Evolutionary conservation across 2,888 invertebrate genomes (phyloP).

Genomic region (Dromius quadrimaculatus): DNA sequence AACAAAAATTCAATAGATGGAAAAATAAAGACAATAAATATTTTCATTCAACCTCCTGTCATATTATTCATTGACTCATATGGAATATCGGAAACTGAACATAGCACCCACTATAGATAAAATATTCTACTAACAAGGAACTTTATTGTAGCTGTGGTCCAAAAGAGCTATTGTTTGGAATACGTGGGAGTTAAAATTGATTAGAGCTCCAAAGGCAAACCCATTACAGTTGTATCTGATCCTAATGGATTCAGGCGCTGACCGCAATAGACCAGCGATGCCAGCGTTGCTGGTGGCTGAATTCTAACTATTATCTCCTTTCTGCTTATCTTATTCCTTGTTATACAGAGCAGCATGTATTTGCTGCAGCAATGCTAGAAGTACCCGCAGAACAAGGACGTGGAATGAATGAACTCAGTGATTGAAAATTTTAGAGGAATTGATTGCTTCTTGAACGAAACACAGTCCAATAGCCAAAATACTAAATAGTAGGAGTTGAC

Average conservation of each 20-base stretch:
- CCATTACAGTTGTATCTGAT: slow-evolving; percentile 33
- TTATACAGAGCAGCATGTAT: neutral
- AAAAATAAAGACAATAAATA: too few species aligned
- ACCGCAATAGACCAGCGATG: slow-evolving; percentile 28
- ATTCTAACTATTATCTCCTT: slow-evolving; percentile 30
- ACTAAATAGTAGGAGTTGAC: too few species aligned
- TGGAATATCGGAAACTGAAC: neutral
- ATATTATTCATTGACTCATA: too few species aligned
- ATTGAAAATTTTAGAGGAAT: neutral
- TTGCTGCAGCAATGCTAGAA: too few species aligned
- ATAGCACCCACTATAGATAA: neutral
- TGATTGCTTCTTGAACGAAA: too few species aligned
- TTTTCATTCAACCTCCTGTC: too few species aligned
- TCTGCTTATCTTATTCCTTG: slow-evolving; percentile 12
- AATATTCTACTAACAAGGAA: neutral
- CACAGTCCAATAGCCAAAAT: too few species aligned
- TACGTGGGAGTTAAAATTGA: slow-evolving; percentile 35
- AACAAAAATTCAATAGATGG: too few species aligned
- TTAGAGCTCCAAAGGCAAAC: slow-evolving; percentile 32
- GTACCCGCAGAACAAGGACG: slow-evolving; percentile 13
- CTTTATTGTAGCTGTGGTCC: neutral
- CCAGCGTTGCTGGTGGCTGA: slow-evolving; percentile 18
- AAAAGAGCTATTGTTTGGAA: slow-evolving; percentile 25
- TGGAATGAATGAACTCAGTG: slow-evolving; percentile 7
- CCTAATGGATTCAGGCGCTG: slow-evolving; percentile 25